A percentile compares a stretch with the other conserved stretches of the same genome.
These are phyloP conservation scores for Tiaroga cobitis DNA, from an alignment of 2,797 vertebrate genomes.

Conservation along the genomic window DNA sequence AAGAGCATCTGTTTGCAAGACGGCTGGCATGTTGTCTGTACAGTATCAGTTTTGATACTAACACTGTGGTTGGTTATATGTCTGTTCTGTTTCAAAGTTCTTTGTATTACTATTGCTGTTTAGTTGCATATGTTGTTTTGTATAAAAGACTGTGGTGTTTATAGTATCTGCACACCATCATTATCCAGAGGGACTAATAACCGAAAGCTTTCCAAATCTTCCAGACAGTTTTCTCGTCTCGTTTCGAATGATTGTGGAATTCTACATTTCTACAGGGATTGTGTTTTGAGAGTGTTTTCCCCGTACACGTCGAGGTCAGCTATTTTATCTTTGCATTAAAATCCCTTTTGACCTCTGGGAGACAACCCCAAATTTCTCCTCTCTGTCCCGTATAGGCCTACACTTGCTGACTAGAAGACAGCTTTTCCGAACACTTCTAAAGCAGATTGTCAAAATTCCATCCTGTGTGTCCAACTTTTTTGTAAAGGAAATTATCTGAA, in stretches of 20 bases:
- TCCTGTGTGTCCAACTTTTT: conserved; percentile 16
- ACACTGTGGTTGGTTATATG: background rate
- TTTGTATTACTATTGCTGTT: conserved; percentile 16
- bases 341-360: conserved; percentile 10
- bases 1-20: conserved; percentile 55
- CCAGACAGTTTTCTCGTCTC: background rate
- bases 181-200: conserved; percentile 24
- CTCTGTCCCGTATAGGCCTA: background rate
- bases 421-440: conserved; percentile 9
- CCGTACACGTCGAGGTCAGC: background rate
- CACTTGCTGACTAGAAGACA: conserved; percentile 1
- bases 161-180: background rate
- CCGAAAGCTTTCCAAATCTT: background rate
- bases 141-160: background rate
- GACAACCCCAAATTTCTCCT: background rate
- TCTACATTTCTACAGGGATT: background rate
- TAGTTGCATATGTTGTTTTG: background rate
- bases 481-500: conserved; percentile 26
- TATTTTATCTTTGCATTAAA: conserved; percentile 20
- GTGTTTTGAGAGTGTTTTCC: background rate
- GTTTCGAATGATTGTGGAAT: background rate
- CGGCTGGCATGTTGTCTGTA: conserved; percentile 42
- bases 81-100: background rate
- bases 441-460: conserved; percentile 36
- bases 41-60: conserved; percentile 20